Conservation (phyloP, 2,113 vertebrate genomes). For the Nestor notabilis region DNA sequence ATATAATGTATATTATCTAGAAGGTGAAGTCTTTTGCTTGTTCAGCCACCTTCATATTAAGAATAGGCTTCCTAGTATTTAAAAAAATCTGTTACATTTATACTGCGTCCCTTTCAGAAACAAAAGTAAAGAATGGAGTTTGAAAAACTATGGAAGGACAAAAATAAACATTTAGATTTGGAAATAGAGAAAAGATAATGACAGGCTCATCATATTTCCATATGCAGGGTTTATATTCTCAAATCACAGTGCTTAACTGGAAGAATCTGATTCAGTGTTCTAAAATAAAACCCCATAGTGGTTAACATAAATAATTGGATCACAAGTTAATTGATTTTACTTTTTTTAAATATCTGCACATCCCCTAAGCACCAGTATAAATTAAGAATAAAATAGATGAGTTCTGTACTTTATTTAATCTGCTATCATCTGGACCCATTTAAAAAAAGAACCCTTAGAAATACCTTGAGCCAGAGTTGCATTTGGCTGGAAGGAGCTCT, state of each 20-base stretch:
- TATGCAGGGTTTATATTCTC: background rate
- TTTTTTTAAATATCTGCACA: slow-evolving; percentile 63
- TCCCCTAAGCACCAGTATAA: slow-evolving; percentile 55
- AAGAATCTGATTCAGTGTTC: background rate
- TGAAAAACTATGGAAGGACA: background rate
- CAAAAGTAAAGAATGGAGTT: background rate
- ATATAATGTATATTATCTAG: background rate
- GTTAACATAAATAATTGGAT: slow-evolving; percentile 63
- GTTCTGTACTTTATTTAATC: slow-evolving; percentile 69
- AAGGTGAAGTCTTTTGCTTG: background rate
- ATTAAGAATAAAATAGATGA: slow-evolving; percentile 63
- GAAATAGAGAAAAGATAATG: background rate
- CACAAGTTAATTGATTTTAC: slow-evolving; percentile 69
- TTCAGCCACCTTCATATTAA: background rate
- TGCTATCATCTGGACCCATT: background rate
- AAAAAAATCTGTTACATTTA: background rate
- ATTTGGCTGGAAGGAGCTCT: background rate
- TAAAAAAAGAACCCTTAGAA: background rate
- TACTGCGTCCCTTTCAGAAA: background rate
- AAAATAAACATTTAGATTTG: background rate
- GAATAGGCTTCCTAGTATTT: background rate
- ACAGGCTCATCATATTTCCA: background rate
- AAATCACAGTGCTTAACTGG: background rate
- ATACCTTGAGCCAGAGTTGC: background rate
- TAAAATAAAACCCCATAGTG: slow-evolving; percentile 43